These are phyloP conservation scores for Choristoneura fumiferana DNA, from an alignment of 1,140 invertebrate species.

Conservation along the genomic window DNA sequence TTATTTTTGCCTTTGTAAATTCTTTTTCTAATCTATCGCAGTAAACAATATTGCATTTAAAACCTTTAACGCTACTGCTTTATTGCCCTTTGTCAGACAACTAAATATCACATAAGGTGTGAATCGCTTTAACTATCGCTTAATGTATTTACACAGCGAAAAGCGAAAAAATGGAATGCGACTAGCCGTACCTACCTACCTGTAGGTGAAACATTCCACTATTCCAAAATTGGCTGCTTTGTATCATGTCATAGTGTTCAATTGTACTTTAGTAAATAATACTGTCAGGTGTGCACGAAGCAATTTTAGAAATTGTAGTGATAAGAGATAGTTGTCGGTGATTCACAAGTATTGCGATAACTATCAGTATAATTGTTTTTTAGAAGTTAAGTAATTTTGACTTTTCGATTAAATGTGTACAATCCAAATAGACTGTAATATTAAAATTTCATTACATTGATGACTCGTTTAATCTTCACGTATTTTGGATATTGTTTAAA, in stretches of 20 bases:
- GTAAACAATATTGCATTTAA: no score
- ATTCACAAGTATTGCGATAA: slow-evolving; percentile 59
- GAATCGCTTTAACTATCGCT: no score
- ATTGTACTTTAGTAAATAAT: slow-evolving; percentile 38
- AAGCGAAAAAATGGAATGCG: no score
- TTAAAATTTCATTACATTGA: slow-evolving; percentile 50
- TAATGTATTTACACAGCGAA: no score
- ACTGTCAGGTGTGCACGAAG: slow-evolving; percentile 42
- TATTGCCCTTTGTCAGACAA: no score
- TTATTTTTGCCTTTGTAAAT: no score
- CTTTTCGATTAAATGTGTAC: slow-evolving; percentile 71
- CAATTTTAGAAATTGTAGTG: slow-evolving; percentile 55
- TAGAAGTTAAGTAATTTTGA: slow-evolving; percentile 60
- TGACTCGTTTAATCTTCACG: slow-evolving; percentile 37
- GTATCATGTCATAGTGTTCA: slow-evolving; percentile 45
- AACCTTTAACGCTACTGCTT: no score
- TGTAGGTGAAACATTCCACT: no score
- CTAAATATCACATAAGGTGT: no score
- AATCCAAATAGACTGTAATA: slow-evolving; percentile 74
- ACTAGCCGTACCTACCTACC: no score
- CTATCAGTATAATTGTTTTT: slow-evolving; percentile 44
- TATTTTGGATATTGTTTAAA: slow-evolving; percentile 57
- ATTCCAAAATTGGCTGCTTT: no score
- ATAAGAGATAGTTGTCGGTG: slow-evolving; percentile 30
- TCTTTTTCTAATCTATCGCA: no score